Base-by-base conservation (phyloP, 2,113 vertebrate species). In the Rhegmatorhina hoffmannsi region DNA sequence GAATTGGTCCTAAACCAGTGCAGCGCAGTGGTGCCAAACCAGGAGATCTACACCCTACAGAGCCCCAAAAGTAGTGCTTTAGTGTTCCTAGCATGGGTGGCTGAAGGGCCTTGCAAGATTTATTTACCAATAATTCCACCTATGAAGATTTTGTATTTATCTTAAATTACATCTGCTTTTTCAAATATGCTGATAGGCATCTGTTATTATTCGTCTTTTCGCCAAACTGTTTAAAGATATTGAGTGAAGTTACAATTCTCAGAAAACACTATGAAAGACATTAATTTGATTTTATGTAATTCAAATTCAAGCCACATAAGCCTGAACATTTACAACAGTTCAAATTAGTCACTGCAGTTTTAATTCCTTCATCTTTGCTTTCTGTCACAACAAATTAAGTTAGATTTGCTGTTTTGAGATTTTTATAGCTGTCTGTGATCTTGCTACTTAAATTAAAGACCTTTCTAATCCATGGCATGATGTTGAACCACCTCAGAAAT, bases 361-460 rank as follows among this genome's bases (percentile, higher is more conserved):
- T 95, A 93, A 90, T 96, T 92, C 80, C 75, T 96, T 92, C 75
- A 69, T 84, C 82, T 93, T 86, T 2, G 4, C 47, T 89, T 96
- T 93, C 77, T 93, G 91, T 95, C 91, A 90, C 17, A 95, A 90
- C 77, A 94, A 93, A 96, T 96, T 94, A 94, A 62, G 67, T 91
- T 85, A 87, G 20, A 93, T 78, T 86, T 84, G n/a, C 44, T 94
- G 68, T n/a, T 95, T 89, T 90, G 66, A 77, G 85, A 76, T 64
- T 83, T 85, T 95, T 92, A 94, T 87, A 53, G 8, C 44, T 78
- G 83, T 81, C 77, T 93, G 69, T 94, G 79, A 43, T 91, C 68
- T 84, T 78, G 50, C 24, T 63, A 47, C 64, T 83, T 88, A 87
- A 77, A 88, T 80, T 73, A 89, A 93, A 91, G 93, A 36, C 33